Conservation (phyloP, 1,140 invertebrate species). For the Nautilus pompilius region DNA sequence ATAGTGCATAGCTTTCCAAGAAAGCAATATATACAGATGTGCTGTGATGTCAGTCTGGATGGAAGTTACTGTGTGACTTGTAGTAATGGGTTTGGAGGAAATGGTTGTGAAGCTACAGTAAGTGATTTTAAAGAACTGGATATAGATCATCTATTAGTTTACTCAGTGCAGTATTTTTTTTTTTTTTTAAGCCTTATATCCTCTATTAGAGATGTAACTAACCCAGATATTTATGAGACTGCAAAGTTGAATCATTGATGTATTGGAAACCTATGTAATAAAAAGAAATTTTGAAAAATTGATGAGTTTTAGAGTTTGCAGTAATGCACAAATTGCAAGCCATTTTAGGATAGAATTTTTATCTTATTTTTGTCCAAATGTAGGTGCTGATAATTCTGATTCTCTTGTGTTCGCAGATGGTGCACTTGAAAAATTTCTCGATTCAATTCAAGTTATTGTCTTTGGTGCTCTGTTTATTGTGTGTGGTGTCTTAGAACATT, state of each 20-base stretch:
- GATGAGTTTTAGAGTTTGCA: no score
- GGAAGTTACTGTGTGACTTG: constrained; percentile 41
- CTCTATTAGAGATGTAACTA: not conserved
- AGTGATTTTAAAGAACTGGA: constrained; percentile 9
- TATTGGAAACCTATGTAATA: no score
- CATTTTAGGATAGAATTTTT: not conserved
- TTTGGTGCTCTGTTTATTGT: no score
- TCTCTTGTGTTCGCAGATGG: not conserved
- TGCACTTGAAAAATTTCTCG: not conserved
- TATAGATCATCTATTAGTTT: not conserved
- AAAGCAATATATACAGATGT: constrained; percentile 54
- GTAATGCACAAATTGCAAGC: no score
- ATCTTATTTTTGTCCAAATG: not conserved
- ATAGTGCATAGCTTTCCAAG: constrained; percentile 41
- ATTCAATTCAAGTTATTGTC: no score
- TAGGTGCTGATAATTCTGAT: not conserved
- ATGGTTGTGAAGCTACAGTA: constrained; percentile 54
- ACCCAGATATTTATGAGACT: not conserved
- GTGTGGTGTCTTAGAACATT: no score
- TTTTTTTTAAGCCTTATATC: not conserved
- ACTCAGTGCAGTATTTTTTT: not conserved
- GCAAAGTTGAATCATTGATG: no score
- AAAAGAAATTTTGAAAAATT: no score
- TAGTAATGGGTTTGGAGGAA: constrained; percentile 54
- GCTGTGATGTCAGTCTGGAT: constrained; percentile 46